Base-by-base conservation (phyloP, 1,140 invertebrate genomes). In the Sycophaga agraensis region DNA sequence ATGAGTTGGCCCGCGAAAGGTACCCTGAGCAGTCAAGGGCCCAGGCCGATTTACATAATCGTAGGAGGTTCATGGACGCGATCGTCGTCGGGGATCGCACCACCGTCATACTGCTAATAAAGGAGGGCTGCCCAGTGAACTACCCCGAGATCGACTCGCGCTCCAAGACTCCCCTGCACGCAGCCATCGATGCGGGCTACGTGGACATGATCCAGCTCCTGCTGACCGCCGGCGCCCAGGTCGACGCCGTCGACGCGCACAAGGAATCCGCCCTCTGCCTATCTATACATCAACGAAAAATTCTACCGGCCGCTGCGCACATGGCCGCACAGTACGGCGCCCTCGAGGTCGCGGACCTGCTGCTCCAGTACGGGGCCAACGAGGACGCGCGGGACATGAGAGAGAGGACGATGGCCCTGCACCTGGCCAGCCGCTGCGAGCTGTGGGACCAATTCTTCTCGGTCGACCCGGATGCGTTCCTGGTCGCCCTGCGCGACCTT, bases 371-470 rank as follows among this genome's bases (percentile, higher is more conserved):
- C 14, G 59, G 59, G 0, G 51, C 59, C 9, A 61, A 55, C 24
- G 59, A 46, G 17, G 34, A 61, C 4, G 59, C 43, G 12, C 42
- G 24, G 8, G 59, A 61, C 12, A 31, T 31, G 2, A 55, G 24
- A 11, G 46, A 54, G 16, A 40, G 59, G 0, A 55, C 51, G 4
- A n/a, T n/a, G n/a, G 50, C 51, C 0, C 22, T 61, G 4, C 59
- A 61, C 4, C 19, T 61, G 22, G 59, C 59, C 7, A 55, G 59
- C 35, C 39, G 51, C 3, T 61, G 24, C n/a, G 55, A 61, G 31
- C 45, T n/a, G 12, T n/a, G n/a, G n/a, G n/a, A n/a, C n/a, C n/a
- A n/a, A n/a, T n/a, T n/a, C n/a, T n/a, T n/a, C n/a, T n/a, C n/a
- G n/a, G n/a, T n/a, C n/a, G n/a, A n/a, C n/a, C n/a, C n/a, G n/a